Conservation (phyloP, 2,888 invertebrate species). For the Dasypolia templi region DNA sequence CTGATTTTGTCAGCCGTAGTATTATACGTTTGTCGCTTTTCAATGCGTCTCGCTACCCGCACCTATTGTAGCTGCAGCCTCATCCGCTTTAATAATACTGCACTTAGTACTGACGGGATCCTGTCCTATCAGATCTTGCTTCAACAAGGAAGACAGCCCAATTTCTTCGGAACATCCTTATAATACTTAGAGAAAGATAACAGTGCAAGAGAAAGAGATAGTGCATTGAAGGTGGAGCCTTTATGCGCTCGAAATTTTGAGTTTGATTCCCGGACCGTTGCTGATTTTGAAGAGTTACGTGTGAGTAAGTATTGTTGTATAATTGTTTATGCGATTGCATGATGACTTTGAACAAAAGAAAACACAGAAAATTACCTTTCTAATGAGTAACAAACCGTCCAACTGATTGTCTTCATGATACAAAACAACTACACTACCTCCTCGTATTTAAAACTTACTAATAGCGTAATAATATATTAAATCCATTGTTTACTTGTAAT, state of each 20-base stretch:
- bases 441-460: too few relatives aligned
- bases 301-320: too few relatives aligned
- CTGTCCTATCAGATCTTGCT: conserved; percentile 29
- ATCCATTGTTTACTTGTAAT: too few relatives aligned
- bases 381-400: neutral
- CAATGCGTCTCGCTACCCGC: neutral
- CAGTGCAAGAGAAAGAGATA: neutral
- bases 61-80: neutral
- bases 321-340: neutral
- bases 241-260: neutral
- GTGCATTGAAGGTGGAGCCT: neutral
- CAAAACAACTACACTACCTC: too few relatives aligned
- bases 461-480: too few relatives aligned
- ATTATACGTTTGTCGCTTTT: too few relatives aligned
- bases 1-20: too few relatives aligned
- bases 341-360: neutral
- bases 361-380: accelerated
- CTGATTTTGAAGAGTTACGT: neutral
- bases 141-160: conserved; percentile 4
- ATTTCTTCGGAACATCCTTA: conserved; percentile 21
- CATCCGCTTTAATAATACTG: conserved; percentile 27
- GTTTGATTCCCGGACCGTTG: neutral
- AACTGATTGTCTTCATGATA: too few relatives aligned
- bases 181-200: conserved; percentile 13
- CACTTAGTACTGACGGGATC: conserved; percentile 27